Percentiles rank a stretch among this genome's conserved stretches.
These are phyloP conservation scores for Parapsyche elsis DNA, from an alignment of 1,140 invertebrate species.

Conservation along the genomic window DNA sequence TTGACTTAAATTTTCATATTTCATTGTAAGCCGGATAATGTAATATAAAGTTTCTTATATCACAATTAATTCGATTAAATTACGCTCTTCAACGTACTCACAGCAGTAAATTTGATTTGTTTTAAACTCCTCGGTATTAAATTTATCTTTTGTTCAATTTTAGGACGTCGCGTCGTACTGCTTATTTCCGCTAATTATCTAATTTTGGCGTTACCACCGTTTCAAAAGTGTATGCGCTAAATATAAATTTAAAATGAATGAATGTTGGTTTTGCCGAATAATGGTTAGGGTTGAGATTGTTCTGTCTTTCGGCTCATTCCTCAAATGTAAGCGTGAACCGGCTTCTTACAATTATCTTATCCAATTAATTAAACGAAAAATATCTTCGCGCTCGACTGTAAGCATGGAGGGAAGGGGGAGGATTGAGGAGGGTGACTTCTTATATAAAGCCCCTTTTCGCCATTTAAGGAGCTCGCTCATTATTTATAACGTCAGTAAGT, in stretches of 20 bases:
- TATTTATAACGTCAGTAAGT: constrained; percentile 25
- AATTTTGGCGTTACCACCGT: not conserved
- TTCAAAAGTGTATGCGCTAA: not conserved
- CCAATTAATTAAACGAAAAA: constrained; percentile 29
- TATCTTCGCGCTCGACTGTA: not conserved
- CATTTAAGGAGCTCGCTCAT: not conserved
- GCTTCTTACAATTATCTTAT: constrained; percentile 19
- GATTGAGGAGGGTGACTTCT: not conserved
- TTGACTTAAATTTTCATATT: too few relatives aligned
- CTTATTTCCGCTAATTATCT: too few relatives aligned
- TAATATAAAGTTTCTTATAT: too few relatives aligned
- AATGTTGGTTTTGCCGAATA: not conserved
- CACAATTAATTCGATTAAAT: too few relatives aligned
- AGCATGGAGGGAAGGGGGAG: too few relatives aligned
- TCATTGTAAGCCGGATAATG: too few relatives aligned
- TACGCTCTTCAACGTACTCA: too few relatives aligned
- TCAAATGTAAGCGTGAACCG: constrained; percentile 25
- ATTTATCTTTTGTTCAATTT: too few relatives aligned
- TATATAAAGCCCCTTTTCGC: not conserved
- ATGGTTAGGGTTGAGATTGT: constrained; percentile 7
- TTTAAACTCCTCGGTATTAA: too few relatives aligned
- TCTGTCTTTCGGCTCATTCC: constrained; percentile 1
- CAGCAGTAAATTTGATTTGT: too few relatives aligned
- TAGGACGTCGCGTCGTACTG: too few relatives aligned
- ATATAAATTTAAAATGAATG: not conserved